Evolutionary conservation across 2,113 vertebrate species (phyloP).

Genomic region (Suncus etruscus): DNA sequence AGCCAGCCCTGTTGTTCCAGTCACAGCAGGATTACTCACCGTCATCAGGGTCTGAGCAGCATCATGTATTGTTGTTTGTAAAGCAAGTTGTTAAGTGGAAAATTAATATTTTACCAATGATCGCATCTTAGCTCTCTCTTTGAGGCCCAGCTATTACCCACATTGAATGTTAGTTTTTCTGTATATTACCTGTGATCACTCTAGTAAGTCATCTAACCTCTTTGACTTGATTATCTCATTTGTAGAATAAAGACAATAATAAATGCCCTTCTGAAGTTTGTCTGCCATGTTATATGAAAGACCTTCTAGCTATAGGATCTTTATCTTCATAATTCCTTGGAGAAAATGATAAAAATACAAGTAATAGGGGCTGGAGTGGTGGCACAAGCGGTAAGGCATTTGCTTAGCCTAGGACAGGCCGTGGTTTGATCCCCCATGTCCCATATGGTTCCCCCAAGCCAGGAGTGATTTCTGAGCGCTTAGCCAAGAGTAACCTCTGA

Average conservation of each 20-base stretch:
- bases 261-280: background rate
- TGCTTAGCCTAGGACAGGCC: too few species aligned
- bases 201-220: background rate
- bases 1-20: background rate
- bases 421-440: too few species aligned
- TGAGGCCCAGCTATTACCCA: background rate
- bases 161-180: background rate
- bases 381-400: too few species aligned
- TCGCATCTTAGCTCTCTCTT: background rate
- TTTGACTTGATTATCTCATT: constrained; percentile 7
- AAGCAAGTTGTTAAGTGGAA: background rate
- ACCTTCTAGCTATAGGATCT: background rate
- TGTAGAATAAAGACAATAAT: constrained; percentile 36
- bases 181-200: background rate
- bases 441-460: too few species aligned
- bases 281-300: constrained; percentile 18
- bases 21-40: background rate
- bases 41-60: background rate
- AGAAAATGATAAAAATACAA: constrained; percentile 11
- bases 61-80: background rate
- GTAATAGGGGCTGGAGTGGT: background rate
- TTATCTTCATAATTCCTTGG: constrained; percentile 23
- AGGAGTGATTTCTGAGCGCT: too few species aligned
- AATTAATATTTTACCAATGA: constrained; percentile 6
- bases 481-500: too few species aligned